phyloP scores from a whole-genome alignment of 2,888 invertebrate species.

The Myopa tessellatipennis region DNA sequence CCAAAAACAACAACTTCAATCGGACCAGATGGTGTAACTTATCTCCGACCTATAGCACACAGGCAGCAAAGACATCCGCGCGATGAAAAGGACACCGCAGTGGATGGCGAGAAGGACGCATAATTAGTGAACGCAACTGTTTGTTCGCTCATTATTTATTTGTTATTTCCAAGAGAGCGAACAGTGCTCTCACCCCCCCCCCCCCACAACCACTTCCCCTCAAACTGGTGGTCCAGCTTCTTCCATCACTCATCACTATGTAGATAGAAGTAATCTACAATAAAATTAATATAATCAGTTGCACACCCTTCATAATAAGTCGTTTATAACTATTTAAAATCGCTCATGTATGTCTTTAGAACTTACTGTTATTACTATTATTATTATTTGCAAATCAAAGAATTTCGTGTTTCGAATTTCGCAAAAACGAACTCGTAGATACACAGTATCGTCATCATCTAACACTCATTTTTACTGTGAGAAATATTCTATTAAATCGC shows the following conservation, averaged over 20 bases:
- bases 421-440: no score
- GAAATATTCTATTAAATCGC: no score
- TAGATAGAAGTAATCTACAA: conserved; percentile 9
- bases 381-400: no score
- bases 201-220: conserved; percentile 20
- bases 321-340: no score
- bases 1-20: conserved; percentile 55
- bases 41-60: conserved; percentile 52
- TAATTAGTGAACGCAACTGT: background rate
- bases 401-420: no score
- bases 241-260: conserved; percentile 45
- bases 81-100: conserved; percentile 61
- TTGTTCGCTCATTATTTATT: background rate
- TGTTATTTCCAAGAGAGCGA: no score
- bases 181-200: no score
- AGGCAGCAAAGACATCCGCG: conserved; percentile 58
- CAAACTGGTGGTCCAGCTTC: no score
- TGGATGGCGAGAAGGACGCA: conserved; percentile 55
- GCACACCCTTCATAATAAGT: no score
- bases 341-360: no score
- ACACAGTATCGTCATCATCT: no score
- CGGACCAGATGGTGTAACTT: conserved; percentile 58
- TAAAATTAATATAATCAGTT: background rate
- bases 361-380: background rate
- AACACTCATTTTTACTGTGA: no score